Evolutionary conservation across 2,888 invertebrate genomes (phyloP).

Genomic region (Platypus cylindrus): DNA sequence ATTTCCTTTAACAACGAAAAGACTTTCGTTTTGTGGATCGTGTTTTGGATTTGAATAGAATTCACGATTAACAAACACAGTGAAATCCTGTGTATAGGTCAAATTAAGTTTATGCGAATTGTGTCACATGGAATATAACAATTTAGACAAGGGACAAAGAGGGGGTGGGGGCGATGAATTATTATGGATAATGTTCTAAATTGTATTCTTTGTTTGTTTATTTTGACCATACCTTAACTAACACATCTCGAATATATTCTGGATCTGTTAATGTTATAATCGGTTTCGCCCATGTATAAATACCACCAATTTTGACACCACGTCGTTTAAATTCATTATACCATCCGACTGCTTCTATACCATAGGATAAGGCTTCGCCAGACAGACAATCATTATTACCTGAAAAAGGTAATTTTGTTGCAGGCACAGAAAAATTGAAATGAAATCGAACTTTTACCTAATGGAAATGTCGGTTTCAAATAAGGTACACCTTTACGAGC

Average conservation of each 20-base stretch:
- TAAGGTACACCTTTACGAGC: slow-evolving; percentile 1
- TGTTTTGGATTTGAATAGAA: slow-evolving; percentile 23
- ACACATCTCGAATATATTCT: slow-evolving; percentile 18
- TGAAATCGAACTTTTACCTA: slow-evolving; percentile 5
- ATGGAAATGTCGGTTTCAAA: slow-evolving; percentile 5
- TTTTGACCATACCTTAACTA: slow-evolving; percentile 13
- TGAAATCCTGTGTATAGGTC: slow-evolving; percentile 14
- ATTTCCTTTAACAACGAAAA: slow-evolving; percentile 41
- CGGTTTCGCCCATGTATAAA: slow-evolving; percentile 16
- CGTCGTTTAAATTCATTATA: slow-evolving; percentile 16
- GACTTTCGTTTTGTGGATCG: slow-evolving; percentile 35
- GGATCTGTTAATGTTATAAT: slow-evolving; percentile 21
- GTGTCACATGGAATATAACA: too few relatives aligned
- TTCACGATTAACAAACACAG: slow-evolving; percentile 22
- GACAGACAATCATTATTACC: slow-evolving; percentile 5
- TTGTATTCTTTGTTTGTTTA: too few relatives aligned
- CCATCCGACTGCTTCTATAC: slow-evolving; percentile 12
- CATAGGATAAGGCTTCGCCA: slow-evolving; percentile 6
- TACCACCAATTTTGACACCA: slow-evolving; percentile 16
- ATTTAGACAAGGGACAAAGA: too few relatives aligned
- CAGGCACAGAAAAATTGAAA: too few relatives aligned
- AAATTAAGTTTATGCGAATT: too few relatives aligned
- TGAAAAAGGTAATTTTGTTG: neutral
- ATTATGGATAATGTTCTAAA: too few relatives aligned
- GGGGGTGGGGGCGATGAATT: too few relatives aligned